phyloP scores from a whole-genome alignment of 2,113 vertebrate species.

The Rhinoptilus africanus region DNA sequence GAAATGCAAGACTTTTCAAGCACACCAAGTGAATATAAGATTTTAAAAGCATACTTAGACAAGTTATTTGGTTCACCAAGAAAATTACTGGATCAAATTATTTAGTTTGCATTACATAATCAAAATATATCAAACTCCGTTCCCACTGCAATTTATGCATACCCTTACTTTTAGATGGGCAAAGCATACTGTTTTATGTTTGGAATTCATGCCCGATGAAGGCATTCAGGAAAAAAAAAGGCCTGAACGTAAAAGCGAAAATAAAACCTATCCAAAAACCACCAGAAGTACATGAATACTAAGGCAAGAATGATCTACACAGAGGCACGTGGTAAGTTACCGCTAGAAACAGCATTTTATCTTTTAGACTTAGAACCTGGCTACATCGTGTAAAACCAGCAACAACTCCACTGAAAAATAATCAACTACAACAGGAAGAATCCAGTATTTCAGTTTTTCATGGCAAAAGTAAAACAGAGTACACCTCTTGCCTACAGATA shows the following conservation, averaged over 20 bases:
- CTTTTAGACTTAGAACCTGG: neutral
- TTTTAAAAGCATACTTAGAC: neutral
- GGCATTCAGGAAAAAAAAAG: neutral
- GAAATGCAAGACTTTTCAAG: neutral
- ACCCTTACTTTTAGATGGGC: neutral
- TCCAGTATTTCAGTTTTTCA: neutral
- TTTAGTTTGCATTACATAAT: neutral
- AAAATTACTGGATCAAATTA: accelerated
- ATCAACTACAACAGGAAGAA: neutral
- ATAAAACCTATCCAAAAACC: accelerated
- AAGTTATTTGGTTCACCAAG: neutral
- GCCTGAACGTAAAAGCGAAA: accelerated
- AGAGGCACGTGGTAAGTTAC: neutral
- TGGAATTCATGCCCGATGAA: neutral
- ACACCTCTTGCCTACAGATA: neutral
- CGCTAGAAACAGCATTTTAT: neutral
- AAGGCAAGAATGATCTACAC: neutral
- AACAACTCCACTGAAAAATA: neutral
- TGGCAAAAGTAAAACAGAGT: neutral
- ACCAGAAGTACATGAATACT: neutral
- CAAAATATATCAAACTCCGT: neutral
- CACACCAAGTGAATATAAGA: accelerated
- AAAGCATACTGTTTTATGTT: neutral
- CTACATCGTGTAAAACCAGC: neutral
- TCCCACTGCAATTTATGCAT: neutral